phyloP scores from a whole-genome alignment of 64 coral and sea anemone genomes.

The Dendronephthya gigantea region DNA sequence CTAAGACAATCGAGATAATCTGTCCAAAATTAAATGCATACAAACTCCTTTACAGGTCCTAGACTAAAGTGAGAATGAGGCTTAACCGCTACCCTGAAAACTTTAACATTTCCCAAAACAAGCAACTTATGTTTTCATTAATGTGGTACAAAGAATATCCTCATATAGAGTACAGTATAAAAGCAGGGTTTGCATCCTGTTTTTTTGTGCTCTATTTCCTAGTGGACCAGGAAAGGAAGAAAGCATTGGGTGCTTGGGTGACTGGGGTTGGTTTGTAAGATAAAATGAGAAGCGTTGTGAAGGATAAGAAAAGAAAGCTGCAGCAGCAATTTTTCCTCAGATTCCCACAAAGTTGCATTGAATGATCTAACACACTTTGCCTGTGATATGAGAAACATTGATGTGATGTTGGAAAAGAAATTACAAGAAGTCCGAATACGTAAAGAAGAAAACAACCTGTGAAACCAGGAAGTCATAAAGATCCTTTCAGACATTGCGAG shows the following conservation, averaged over 20 bases:
- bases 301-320: not conserved
- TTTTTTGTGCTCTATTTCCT: not conserved
- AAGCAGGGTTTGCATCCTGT: no score
- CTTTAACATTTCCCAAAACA: no score
- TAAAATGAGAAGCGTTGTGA: not conserved
- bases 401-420: not conserved
- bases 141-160: no score
- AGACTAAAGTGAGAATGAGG: no score
- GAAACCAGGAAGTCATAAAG: not conserved
- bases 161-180: no score
- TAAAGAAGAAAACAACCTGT: not conserved
- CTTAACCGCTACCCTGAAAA: no score
- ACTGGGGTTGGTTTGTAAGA: not conserved
- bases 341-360: not conserved
- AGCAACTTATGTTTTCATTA: no score
- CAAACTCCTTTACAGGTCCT: no score
- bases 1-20: no score
- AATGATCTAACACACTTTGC: not conserved
- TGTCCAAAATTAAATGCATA: no score
- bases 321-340: not conserved
- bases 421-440: not conserved
- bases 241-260: not conserved
- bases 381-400: not conserved
- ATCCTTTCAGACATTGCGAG: not conserved
- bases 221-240: not conserved